These are phyloP conservation scores for Bos indicus DNA, from an alignment of 2,113 vertebrate species.

Conservation along the genomic window DNA sequence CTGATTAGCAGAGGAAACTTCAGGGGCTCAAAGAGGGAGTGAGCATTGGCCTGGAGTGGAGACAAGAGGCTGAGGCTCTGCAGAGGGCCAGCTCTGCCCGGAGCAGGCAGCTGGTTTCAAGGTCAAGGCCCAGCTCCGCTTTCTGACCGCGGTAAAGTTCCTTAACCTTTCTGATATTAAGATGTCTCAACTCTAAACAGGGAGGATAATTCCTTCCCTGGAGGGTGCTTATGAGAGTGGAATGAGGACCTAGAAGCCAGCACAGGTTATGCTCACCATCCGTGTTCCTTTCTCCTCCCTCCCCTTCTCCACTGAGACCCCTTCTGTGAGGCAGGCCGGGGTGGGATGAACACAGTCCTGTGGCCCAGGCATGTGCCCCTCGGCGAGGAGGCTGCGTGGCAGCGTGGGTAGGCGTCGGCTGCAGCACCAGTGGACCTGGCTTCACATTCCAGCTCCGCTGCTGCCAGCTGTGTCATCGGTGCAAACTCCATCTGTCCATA, in stretches of 20 bases:
- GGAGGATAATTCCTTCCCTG: neutral
- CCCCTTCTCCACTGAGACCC: neutral
- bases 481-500: neutral
- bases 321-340: neutral
- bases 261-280: neutral
- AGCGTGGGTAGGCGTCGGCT: accelerated
- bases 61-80: neutral
- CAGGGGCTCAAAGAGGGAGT: neutral
- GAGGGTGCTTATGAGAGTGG: neutral
- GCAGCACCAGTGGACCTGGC: neutral
- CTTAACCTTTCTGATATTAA: neutral
- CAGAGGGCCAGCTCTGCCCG: neutral
- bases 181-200: neutral
- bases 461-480: neutral
- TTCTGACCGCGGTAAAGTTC: neutral
- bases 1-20: neutral
- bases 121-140: neutral
- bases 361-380: neutral
- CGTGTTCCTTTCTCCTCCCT: neutral
- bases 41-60: neutral
- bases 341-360: accelerated
- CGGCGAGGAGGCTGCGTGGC: neutral
- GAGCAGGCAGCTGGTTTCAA: neutral
- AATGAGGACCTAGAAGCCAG: neutral
- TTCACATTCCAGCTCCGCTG: neutral